phyloP scores from a whole-genome alignment of 2,113 vertebrate genomes.

The Xiphias gladius region DNA sequence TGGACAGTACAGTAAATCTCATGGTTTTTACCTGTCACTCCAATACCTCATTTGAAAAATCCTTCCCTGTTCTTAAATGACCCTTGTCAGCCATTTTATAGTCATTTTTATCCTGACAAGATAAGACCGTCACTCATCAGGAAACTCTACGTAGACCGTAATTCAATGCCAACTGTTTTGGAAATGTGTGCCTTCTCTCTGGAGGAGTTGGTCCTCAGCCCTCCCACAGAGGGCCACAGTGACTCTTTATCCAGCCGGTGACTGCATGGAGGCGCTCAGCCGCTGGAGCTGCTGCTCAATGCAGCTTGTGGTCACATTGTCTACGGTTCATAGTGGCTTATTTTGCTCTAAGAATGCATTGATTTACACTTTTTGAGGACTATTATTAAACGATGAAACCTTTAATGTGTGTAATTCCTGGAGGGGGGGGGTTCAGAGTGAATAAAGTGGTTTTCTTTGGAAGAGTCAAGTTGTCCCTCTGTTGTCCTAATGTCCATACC shows the following conservation, averaged over 20 bases:
- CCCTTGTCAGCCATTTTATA: constrained; percentile 76
- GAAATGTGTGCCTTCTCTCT: constrained; percentile 82
- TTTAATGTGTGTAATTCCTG: constrained; percentile 56
- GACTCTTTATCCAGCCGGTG: constrained; percentile 61
- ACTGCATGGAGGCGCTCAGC: constrained; percentile 52
- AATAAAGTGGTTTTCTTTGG: constrained; percentile 71
- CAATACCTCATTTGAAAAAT: constrained; percentile 77
- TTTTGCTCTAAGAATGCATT: constrained; percentile 71
- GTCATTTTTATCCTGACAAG: constrained; percentile 74
- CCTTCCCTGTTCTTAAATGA: constrained; percentile 64
- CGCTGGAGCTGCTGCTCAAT: constrained; percentile 65
- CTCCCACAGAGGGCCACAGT: constrained; percentile 52
- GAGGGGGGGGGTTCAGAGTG: constrained; percentile 7
- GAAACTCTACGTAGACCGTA: constrained; percentile 70
- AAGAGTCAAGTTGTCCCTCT: background rate
- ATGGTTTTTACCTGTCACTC: constrained; percentile 65
- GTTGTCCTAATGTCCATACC: background rate
- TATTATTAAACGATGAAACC: constrained; percentile 60
- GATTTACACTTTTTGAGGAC: constrained; percentile 70
- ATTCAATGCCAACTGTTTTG: constrained; percentile 78
- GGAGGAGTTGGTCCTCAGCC: constrained; percentile 62
- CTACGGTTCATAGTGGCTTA: constrained; percentile 76
- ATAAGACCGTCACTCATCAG: constrained; percentile 72
- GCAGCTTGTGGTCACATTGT: constrained; percentile 55
- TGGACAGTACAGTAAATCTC: constrained; percentile 32